Evolutionary conservation across 2,113 vertebrate species (phyloP).

Genomic region (Romanogobio albipinnatus): DNA sequence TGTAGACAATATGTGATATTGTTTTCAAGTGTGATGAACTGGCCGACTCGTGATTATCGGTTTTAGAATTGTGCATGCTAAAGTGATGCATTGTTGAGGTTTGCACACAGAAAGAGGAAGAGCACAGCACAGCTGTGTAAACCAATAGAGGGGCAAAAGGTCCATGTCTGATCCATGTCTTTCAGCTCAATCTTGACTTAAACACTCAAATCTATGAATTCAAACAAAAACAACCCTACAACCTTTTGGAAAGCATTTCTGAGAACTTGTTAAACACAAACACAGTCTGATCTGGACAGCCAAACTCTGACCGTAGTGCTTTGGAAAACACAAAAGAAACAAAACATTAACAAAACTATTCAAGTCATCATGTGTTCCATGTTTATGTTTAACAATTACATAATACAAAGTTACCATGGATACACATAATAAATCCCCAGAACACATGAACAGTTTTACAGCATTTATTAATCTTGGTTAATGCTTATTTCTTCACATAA

Average conservation of each 20-base stretch:
- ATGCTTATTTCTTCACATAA: too few relatives aligned
- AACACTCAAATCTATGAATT: conserved; percentile 12
- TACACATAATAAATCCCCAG: not conserved
- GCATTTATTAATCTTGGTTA: too few relatives aligned
- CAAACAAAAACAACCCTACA: conserved; percentile 21
- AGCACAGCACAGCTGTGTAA: conserved; percentile 42
- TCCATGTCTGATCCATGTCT: not conserved
- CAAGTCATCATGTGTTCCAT: not conserved
- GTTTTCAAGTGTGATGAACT: not conserved
- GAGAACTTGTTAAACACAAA: not conserved
- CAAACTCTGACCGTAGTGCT: not conserved
- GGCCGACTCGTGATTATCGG: not conserved
- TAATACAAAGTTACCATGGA: not conserved
- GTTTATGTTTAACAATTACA: not conserved
- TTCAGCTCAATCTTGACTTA: conserved; percentile 2
- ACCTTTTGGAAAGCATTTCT: not conserved
- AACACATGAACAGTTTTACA: too few relatives aligned
- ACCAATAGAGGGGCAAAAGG: conserved; percentile 32
- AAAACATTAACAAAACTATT: not conserved
- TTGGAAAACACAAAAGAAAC: not conserved
- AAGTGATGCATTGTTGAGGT: not conserved
- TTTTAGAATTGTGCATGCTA: conserved; percentile 25
- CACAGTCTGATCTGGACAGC: not conserved
- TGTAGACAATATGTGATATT: conserved; percentile 11
- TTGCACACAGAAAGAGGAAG: not conserved